Evolutionary conservation across 2,113 vertebrate species (phyloP), one percentile per base, ranked within the genome.

Genomic region (Candoia aspera): DNA sequence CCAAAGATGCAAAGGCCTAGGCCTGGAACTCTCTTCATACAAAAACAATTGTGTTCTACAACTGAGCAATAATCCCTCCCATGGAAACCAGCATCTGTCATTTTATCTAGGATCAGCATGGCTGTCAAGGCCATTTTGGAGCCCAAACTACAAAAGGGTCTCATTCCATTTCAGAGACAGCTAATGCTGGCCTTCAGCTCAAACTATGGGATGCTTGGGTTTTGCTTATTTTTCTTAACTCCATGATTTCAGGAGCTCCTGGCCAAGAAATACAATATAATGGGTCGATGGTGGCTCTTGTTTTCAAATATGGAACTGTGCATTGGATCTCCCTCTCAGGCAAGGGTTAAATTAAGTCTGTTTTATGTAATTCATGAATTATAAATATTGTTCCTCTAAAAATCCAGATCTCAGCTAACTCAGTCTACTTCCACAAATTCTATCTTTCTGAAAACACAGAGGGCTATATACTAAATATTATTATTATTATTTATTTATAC

Each of bases 381-480:
- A 89, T 88, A 1, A 90, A 90, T 91, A 73, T 89, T 42, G 64
- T 6, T 2, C 1, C 21, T 91, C 37, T 83, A 8, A 59, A 57
- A 8, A 89, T 87, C 49, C 92, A 24, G 92, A 88, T 89, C 58
- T 73, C 23, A 53, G 37, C 89, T 64, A 53, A 92, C 19, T 68
- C 13, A 86, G 4, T 64, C 54, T 91, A 59, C 10, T 33, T 94
- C 2, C 90, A 92, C 86, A 84, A 89, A 11, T 29, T 12, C 55
- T 17, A 15, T 19, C 24, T 55, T 87, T 64, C 46, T 88, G 94
- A 93, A 94, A 86, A 64, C 83, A 37, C n/a, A 90, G 13, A 19
- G 85, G 9, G 60, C n/a, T 37, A 68, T 93, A 57, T 83, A 89
- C 49, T 46, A 26, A 93, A 88, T 91, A 57, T 91, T 92, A 24